These are phyloP conservation scores for Ypsolopha scabrella DNA, from an alignment of 2,888 invertebrate species.

Conservation along the genomic window DNA sequence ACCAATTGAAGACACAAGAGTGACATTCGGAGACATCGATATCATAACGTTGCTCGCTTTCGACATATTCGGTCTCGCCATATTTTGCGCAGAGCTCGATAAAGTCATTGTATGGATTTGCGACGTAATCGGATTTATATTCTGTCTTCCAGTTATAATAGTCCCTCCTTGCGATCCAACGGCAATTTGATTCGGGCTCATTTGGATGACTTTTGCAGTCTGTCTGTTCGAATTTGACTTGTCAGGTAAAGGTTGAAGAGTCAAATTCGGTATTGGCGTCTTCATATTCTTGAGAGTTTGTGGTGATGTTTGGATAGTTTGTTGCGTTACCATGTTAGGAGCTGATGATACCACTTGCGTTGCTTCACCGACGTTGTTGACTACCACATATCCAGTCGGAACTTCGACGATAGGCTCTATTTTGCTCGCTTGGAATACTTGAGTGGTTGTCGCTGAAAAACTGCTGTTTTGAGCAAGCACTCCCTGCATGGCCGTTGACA, in stretches of 20 bases:
- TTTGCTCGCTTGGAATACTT: constrained; percentile 88
- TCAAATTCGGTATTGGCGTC: constrained; percentile 52
- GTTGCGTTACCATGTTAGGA: constrained; percentile 54
- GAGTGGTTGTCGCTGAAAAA: constrained; percentile 86
- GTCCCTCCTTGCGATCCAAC: constrained; percentile 39
- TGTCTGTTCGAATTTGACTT: constrained; percentile 48
- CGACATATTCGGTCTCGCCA: constrained; percentile 37
- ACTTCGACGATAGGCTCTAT: constrained; percentile 85
- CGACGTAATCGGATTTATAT: constrained; percentile 60
- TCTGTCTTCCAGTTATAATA: constrained; percentile 46
- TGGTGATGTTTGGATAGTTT: constrained; percentile 50
- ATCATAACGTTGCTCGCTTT: constrained; percentile 37
- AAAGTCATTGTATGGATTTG: constrained; percentile 58
- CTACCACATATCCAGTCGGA: constrained; percentile 77
- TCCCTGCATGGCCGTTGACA: constrained; percentile 84
- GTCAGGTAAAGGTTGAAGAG: constrained; percentile 59
- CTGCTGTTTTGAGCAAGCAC: constrained; percentile 85
- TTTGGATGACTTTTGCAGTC: constrained; percentile 58
- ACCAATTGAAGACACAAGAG: constrained; percentile 55
- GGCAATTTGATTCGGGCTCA: constrained; percentile 39
- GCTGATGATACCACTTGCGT: constrained; percentile 41
- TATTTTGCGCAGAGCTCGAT: constrained; percentile 42
- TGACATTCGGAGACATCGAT: constrained; percentile 55
- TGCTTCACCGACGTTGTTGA: constrained; percentile 72
- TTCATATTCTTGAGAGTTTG: constrained; percentile 51